phyloP scores from a whole-genome alignment of 2,113 vertebrate species.

The Sminthopsis crassicaudata region DNA sequence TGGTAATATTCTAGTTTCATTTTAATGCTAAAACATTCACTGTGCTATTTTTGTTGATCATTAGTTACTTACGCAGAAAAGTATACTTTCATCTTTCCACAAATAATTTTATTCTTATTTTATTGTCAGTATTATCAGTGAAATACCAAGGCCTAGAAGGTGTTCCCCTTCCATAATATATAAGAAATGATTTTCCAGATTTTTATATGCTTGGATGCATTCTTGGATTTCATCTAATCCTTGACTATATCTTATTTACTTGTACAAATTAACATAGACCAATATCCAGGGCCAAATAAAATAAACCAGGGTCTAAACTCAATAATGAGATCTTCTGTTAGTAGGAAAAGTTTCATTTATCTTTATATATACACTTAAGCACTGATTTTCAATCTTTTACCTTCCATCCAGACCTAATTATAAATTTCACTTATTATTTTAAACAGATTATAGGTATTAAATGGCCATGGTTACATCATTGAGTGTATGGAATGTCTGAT shows the following conservation, averaged over 20 bases:
- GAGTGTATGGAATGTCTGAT: constrained; percentile 67
- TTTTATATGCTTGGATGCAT: background rate
- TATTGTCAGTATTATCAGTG: background rate
- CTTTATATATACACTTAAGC: constrained; percentile 60
- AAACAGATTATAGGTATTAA: constrained; percentile 65
- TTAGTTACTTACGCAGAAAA: background rate
- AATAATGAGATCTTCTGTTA: constrained; percentile 53
- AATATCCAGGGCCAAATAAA: constrained; percentile 58
- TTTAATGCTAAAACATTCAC: background rate
- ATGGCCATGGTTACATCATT: constrained; percentile 55
- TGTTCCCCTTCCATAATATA: background rate
- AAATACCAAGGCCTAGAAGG: background rate
- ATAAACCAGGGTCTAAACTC: constrained; percentile 52
- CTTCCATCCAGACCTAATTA: constrained; percentile 61
- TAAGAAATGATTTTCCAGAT: background rate
- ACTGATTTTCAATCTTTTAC: constrained; percentile 53
- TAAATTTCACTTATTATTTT: constrained; percentile 57
- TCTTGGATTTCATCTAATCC: background rate
- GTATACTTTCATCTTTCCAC: background rate
- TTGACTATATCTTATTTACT: constrained; percentile 21
- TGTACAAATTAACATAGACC: constrained; percentile 53
- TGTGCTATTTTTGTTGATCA: background rate
- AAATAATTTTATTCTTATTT: background rate
- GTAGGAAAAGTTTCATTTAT: constrained; percentile 66
- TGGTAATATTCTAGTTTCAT: background rate